A percentile compares a stretch with the other conserved stretches of the same genome.
phyloP scores from a whole-genome alignment of 2,113 vertebrate genomes.

The Ranitomeya imitator region DNA sequence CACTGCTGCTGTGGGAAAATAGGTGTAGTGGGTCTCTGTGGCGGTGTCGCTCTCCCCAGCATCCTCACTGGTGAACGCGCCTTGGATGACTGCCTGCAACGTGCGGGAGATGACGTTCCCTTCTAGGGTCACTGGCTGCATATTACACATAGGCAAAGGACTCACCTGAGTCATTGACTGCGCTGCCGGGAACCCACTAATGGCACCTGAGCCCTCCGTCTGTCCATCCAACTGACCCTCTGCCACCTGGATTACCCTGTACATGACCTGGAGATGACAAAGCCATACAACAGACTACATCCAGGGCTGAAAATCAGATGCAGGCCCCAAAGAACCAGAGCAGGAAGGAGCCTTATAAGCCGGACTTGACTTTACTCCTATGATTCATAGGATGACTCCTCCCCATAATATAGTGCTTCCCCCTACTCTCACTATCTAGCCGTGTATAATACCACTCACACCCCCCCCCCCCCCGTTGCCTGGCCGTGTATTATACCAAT shows the following conservation, averaged over 20 bases:
- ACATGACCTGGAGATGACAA: slow-evolving; percentile 80
- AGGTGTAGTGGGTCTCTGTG: slow-evolving; percentile 74
- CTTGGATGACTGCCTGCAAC: slow-evolving; percentile 73
- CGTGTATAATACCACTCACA: no score
- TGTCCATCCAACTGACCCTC: slow-evolving; percentile 90
- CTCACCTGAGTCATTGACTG: slow-evolving; percentile 88
- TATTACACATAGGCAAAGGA: not conserved
- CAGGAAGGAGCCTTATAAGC: no score
- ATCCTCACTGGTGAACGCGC: slow-evolving; percentile 76
- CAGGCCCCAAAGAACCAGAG: no score
- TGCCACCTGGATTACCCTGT: slow-evolving; percentile 90
- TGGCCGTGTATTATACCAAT: no score
- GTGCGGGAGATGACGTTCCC: rapidly evolving
- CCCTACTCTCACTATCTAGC: no score
- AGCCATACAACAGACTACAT: not conserved
- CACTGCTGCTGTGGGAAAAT: slow-evolving; percentile 72
- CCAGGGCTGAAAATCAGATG: not conserved
- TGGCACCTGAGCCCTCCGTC: slow-evolving; percentile 82
- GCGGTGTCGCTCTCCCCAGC: slow-evolving; percentile 68
- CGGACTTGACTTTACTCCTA: no score
- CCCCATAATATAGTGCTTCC: no score
- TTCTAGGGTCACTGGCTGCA: not conserved
- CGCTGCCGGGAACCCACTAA: slow-evolving; percentile 87
- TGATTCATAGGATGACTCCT: no score
- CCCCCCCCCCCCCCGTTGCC: no score